Conservation (phyloP, 64 coral and sea anemone species). For the Actinia tenebrosa region DNA sequence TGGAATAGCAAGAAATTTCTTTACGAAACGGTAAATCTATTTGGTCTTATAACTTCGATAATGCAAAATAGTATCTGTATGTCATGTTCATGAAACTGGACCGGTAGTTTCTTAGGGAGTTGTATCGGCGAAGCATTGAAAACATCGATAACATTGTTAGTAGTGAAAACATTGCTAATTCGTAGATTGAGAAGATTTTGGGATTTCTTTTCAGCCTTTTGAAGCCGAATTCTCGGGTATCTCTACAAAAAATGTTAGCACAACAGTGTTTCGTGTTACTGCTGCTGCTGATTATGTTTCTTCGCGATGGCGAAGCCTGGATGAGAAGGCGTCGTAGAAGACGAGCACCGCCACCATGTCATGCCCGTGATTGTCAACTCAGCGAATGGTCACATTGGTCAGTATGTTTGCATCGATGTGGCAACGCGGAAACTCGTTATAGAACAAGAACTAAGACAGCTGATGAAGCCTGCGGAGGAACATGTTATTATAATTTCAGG, state of each 20-base stretch:
- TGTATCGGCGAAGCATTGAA: too few relatives aligned
- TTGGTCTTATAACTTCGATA: too few relatives aligned
- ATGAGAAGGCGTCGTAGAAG: conserved; percentile 19
- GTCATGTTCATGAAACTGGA: too few relatives aligned
- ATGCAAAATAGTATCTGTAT: too few relatives aligned
- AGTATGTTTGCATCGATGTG: conserved; percentile 35
- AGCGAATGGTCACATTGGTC: conserved; percentile 52
- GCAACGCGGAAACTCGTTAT: conserved; percentile 17
- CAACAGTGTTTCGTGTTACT: neutral
- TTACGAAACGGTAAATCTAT: too few relatives aligned
- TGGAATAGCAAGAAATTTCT: neutral
- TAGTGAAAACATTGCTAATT: too few relatives aligned
- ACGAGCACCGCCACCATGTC: conserved; percentile 27
- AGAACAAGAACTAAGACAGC: neutral
- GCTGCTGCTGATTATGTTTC: neutral
- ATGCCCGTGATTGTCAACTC: conserved; percentile 33
- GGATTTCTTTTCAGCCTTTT: neutral
- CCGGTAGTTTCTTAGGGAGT: too few relatives aligned
- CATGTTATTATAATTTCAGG: neutral
- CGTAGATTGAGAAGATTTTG: too few relatives aligned
- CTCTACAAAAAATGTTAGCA: neutral
- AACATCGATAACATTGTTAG: too few relatives aligned
- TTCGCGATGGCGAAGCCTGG: neutral
- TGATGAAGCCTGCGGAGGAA: conserved; percentile 13
- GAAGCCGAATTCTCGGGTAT: neutral